Evolutionary conservation across 2,113 vertebrate genomes (phyloP), one percentile per base, ranked within the genome.

Genomic region (Calypte anna): DNA sequence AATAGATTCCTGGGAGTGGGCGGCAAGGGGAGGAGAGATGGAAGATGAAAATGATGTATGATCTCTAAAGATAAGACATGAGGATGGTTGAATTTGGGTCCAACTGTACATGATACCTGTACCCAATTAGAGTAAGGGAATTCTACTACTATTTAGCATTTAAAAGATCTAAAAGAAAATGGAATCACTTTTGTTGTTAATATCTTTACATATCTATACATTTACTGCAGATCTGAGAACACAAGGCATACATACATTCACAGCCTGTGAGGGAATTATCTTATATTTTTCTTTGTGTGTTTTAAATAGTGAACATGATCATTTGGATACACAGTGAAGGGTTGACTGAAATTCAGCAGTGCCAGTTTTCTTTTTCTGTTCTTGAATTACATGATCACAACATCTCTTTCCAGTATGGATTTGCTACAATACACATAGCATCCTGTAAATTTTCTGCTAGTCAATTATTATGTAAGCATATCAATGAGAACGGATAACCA

Each of bases 371-470:
- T 63, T n/a, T 79, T 91, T 78, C 69, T 68, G 16, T 79, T 89
- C 62, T 75, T 92, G 66, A 78, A 68, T 82, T 80, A 55, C 24
- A 43, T 0, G 14, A 77, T 55, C 48, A 30, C 88, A 94, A 75
- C 53, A 86, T 87, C 46, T 28, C 6, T 88, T 86, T 40, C 31
- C 50, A 85, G 74, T 84, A 86, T 94, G 40, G 78, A 86, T 94
- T 96, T 94, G 83, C 91, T 87, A 64, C 80, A 92, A 78, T 30
- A 86, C 36, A 79, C 17, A 57, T 54, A 82, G 20, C 28, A 20
- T 93, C 55, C 75, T 92, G 70, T 76, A 86, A 62, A 82, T 91
- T 89, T 96, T 86, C 70, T 91, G n/a, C 54, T 46, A 82, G 67
- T 92, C 70, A 85, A 58, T 93, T 93, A 68, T 81, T 93, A 75